These are phyloP conservation scores for Carettochelys insculpta DNA, from an alignment of 2,113 vertebrate species.

Conservation along the genomic window DNA sequence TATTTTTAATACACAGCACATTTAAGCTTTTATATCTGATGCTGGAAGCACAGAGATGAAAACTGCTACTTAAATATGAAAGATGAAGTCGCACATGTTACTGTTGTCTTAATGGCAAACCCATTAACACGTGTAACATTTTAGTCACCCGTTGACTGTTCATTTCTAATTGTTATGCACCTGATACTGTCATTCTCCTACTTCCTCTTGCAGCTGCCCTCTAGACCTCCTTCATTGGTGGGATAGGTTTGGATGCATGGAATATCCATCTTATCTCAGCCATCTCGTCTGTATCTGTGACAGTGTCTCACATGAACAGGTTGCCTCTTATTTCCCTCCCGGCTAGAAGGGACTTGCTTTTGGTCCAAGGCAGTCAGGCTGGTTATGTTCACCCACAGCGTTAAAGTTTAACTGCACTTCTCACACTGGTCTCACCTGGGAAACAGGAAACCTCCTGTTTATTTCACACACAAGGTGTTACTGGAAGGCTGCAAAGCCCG, in stretches of 20 bases:
- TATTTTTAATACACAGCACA: no score
- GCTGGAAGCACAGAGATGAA: no score
- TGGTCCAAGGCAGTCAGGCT: neutral
- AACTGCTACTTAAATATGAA: no score
- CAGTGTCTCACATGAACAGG: neutral
- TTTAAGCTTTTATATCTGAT: no score
- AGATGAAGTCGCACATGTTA: no score
- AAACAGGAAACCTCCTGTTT: neutral
- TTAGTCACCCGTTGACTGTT: no score
- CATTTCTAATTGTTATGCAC: no score
- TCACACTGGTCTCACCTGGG: neutral
- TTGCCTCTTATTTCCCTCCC: neutral
- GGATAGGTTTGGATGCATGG: neutral
- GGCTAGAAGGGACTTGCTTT: neutral
- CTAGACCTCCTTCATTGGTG: neutral
- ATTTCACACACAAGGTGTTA: neutral
- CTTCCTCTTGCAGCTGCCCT: neutral
- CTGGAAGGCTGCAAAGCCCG: neutral
- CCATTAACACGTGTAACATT: no score
- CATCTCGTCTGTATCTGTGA: neutral
- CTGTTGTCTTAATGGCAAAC: no score
- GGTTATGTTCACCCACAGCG: neutral
- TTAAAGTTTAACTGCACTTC: conserved; percentile 44
- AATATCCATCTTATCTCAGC: neutral
- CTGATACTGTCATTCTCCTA: no score